A percentile compares a stretch with the other conserved stretches of the same genome.
phyloP scores from a whole-genome alignment of 2,797 vertebrate genomes.

The Knipowitschia caucasica region DNA sequence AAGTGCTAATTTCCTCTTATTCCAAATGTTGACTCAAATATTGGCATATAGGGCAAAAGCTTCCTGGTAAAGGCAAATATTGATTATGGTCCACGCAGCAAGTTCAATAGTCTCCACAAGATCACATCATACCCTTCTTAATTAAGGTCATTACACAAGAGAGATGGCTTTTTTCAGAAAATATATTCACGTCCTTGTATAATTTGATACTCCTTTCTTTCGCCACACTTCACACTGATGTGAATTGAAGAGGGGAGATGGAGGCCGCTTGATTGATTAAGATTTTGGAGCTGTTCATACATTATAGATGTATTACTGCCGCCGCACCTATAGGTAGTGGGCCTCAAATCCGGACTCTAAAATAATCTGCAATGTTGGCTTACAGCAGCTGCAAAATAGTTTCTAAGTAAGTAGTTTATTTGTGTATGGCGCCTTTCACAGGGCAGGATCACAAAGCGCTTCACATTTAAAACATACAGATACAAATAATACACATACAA shows the following conservation, averaged over 20 bases:
- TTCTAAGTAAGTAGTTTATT: no score
- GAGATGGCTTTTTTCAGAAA: conserved; percentile 39
- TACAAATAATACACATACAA: no score
- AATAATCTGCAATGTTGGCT: neutral
- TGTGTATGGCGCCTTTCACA: no score
- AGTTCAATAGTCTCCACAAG: neutral
- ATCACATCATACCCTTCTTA: neutral
- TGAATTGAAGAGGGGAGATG: conserved; percentile 34
- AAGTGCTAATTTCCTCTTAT: no score
- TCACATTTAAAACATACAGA: no score
- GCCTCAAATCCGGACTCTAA: conserved; percentile 7
- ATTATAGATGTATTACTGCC: conserved; percentile 38
- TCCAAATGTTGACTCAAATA: no score
- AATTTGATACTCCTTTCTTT: conserved; percentile 47
- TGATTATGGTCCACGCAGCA: neutral
- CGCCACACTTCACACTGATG: conserved; percentile 26
- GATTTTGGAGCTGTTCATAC: conserved; percentile 39
- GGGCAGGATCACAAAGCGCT: no score
- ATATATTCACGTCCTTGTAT: conserved; percentile 27
- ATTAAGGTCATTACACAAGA: conserved; percentile 55
- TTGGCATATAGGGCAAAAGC: no score
- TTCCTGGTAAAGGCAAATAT: neutral
- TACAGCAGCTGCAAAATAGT: neutral
- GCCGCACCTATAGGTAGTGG: conserved; percentile 13
- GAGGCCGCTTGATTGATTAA: conserved; percentile 47